Evolutionary conservation across 2,113 vertebrate species (phyloP).

Genomic region (Vireo altiloquus): DNA sequence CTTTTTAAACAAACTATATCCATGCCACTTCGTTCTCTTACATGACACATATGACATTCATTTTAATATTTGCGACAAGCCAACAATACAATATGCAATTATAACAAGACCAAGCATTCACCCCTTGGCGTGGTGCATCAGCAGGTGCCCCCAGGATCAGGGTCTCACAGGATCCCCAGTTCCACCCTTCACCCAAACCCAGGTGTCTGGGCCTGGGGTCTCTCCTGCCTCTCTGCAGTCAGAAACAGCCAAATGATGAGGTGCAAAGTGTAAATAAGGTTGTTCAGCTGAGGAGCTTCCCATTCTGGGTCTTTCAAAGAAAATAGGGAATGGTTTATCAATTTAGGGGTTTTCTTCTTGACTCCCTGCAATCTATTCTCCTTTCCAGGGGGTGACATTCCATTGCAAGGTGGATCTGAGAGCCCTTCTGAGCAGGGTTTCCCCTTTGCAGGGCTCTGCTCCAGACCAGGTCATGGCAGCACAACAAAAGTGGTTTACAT

Average conservation of each 20-base stretch:
- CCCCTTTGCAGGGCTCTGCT: background rate
- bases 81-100: too few relatives aligned
- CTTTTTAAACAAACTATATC: too few relatives aligned
- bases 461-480: rapidly evolving
- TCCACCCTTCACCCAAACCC: rapidly evolving
- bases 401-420: background rate
- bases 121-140: background rate
- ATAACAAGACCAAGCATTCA: too few relatives aligned
- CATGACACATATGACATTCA: too few relatives aligned
- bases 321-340: background rate
- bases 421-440: background rate
- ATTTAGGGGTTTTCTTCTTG: rapidly evolving
- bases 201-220: background rate
- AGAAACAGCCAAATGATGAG: rapidly evolving
- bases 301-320: too few relatives aligned
- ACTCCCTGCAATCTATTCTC: background rate
- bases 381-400: rapidly evolving
- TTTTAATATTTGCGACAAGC: too few relatives aligned
- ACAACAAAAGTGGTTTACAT: rapidly evolving
- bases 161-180: background rate
- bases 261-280: rapidly evolving
- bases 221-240: background rate
- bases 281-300: background rate
- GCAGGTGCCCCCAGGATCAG: background rate
- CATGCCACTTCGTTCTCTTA: too few relatives aligned